Conservation (phyloP, 2,113 vertebrate genomes). For the Epinephelus lanceolatus region DNA sequence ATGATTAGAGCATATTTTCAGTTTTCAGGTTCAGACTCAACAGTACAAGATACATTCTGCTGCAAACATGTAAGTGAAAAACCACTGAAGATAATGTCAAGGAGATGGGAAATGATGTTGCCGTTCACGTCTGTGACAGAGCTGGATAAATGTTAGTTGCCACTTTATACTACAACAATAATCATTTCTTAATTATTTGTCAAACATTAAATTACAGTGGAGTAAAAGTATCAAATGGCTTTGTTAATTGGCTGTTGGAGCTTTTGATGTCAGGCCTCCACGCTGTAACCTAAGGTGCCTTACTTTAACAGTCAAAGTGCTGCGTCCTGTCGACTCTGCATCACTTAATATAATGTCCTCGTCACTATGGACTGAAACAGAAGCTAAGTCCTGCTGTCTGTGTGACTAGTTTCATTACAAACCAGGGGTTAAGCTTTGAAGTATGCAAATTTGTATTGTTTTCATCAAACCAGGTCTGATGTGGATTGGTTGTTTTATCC, state of each 20-base stretch:
- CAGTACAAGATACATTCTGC: slow-evolving; percentile 11
- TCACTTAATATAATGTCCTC: slow-evolving; percentile 1
- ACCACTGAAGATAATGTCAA: not conserved
- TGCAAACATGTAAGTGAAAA: not conserved
- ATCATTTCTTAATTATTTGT: not conserved
- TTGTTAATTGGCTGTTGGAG: not conserved
- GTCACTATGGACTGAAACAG: not conserved
- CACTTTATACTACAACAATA: too few species aligned
- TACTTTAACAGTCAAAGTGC: slow-evolving; percentile 31
- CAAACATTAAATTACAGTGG: not conserved
- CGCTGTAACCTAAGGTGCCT: slow-evolving; percentile 67
- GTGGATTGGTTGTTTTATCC: not conserved
- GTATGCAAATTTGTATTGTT: slow-evolving; percentile 8
- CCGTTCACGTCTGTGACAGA: not conserved
- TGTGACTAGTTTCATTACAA: not conserved
- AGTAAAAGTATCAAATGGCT: not conserved
- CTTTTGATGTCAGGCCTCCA: not conserved
- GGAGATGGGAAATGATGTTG: not conserved
- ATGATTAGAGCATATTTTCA: not conserved
- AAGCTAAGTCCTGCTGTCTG: not conserved
- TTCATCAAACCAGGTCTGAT: not conserved
- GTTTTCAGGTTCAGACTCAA: not conserved
- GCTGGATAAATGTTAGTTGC: too few species aligned
- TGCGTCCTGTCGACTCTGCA: slow-evolving; percentile 24
- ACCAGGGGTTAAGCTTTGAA: slow-evolving; percentile 21